Conservation (phyloP, 2,113 vertebrate species). For the Leptodactylus fuscus region DNA sequence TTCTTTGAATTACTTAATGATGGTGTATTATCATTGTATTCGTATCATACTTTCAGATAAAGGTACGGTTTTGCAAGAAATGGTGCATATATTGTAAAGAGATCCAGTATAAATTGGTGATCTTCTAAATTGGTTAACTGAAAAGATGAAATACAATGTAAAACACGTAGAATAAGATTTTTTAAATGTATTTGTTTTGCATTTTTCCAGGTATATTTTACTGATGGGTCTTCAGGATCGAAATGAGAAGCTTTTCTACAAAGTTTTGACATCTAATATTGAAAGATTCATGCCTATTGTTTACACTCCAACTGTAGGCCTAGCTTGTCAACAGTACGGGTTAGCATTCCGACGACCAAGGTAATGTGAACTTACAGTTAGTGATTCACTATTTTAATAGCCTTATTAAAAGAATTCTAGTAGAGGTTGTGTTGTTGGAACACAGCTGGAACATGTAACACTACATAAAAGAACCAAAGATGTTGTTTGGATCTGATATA, state of each 20-base stretch:
- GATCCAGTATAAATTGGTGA: no score
- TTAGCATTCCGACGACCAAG: slow-evolving; percentile 90
- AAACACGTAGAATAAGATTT: no score
- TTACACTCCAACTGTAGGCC: slow-evolving; percentile 94
- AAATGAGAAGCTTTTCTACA: slow-evolving; percentile 97
- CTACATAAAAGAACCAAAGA: background rate
- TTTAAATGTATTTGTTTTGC: background rate
- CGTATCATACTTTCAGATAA: no score
- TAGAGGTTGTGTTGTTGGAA: background rate
- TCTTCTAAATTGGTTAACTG: no score
- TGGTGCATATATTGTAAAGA: no score
- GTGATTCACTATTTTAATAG: background rate
- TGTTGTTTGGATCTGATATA: background rate
- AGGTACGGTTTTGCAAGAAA: no score
- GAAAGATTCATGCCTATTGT: slow-evolving; percentile 97
- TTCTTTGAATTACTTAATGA: no score
- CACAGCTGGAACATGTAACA: background rate
- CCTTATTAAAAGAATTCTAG: background rate
- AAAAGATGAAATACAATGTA: no score
- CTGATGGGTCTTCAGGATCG: slow-evolving; percentile 94
- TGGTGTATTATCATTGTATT: no score
- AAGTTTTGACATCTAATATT: slow-evolving; percentile 85
- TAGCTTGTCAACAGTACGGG: slow-evolving; percentile 94
- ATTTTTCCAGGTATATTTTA: slow-evolving; percentile 87
- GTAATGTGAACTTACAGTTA: slow-evolving; percentile 68